phyloP scores from a whole-genome alignment of 2,113 vertebrate species.

The Puma concolor region DNA sequence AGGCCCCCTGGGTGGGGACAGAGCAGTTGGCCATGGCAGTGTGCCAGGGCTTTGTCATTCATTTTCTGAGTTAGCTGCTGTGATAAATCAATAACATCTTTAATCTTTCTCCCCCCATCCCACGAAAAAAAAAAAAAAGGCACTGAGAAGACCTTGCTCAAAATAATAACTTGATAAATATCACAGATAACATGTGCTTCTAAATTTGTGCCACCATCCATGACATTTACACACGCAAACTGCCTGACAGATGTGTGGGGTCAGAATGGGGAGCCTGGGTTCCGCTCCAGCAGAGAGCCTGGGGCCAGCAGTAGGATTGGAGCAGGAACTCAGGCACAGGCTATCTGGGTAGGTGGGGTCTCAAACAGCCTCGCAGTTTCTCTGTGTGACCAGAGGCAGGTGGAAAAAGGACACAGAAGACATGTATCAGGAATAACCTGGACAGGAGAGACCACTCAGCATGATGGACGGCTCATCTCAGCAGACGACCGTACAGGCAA shows the following conservation, averaged over 20 bases:
- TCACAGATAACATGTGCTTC: not conserved
- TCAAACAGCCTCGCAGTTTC: not conserved
- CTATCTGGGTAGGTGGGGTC: no score
- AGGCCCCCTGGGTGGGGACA: not conserved
- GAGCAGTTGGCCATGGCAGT: no score
- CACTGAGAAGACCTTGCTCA: not conserved
- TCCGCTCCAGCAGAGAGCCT: fast-evolving
- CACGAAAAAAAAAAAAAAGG: not conserved
- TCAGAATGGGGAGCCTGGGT: not conserved
- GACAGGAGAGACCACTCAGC: not conserved
- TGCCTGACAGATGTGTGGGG: not conserved
- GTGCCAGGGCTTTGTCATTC: no score
- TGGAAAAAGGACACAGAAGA: no score
- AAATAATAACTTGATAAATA: not conserved
- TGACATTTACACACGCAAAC: not conserved
- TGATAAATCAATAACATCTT: not conserved
- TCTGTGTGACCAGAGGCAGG: not conserved
- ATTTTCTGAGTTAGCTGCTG: no score
- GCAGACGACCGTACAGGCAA: not conserved
- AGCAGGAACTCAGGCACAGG: not conserved
- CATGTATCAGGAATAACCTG: not conserved
- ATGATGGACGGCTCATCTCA: not conserved
- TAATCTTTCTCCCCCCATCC: not conserved
- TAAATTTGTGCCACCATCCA: not conserved
- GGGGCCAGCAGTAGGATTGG: fast-evolving